Evolutionary conservation across 1,140 invertebrate genomes (phyloP), one percentile per base, ranked within the genome.

Genomic region (Scaptodrosophila lebanonensis): DNA sequence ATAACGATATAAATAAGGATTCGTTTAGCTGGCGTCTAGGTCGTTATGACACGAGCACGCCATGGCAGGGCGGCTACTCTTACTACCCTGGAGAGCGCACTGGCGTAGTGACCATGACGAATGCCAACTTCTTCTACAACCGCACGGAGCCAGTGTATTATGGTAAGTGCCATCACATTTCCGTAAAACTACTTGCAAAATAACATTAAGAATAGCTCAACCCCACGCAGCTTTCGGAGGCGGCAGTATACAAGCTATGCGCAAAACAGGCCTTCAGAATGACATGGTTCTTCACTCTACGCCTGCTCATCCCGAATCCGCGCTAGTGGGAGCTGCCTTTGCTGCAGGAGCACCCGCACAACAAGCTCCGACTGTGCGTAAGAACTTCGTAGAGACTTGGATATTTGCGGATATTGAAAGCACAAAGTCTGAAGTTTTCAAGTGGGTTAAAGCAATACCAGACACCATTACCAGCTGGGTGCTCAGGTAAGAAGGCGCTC

Each of bases 401-500:
- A 63, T 86, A 9, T 86, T 84, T n/a, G 83, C 62, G 3, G 67
- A 86, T 30, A 84, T 85, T 36, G 79, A 84, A 39, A 57, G 62
- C 17, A 86, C 83, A 0, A 35, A 61, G 9, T 30, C 51, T 2
- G 77, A 70, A 35, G 53, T 69, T 1, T 72, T 85, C n/a, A 89
- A 90, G 49, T 89, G 87, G 52, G 62, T 68, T 0, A 66, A 82
- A 13, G 86, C 65, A 12, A 93, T 96, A 20, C 97, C 97, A 1
- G 93, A 96, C 61, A 94, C 95, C 0, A 95, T 98, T 13, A 98
- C 95, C 1, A 95, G 94, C 3, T 99, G 97, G 96, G 89, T 95
- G 11, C 89, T 98, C 0, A n/a, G n/a, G n/a, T n/a, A n/a, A n/a
- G n/a, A n/a, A n/a, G n/a, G n/a, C n/a, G n/a, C n/a, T n/a, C n/a